These are phyloP conservation scores for Meles meles DNA, from an alignment of 2,113 vertebrate genomes.

Conservation along the genomic window DNA sequence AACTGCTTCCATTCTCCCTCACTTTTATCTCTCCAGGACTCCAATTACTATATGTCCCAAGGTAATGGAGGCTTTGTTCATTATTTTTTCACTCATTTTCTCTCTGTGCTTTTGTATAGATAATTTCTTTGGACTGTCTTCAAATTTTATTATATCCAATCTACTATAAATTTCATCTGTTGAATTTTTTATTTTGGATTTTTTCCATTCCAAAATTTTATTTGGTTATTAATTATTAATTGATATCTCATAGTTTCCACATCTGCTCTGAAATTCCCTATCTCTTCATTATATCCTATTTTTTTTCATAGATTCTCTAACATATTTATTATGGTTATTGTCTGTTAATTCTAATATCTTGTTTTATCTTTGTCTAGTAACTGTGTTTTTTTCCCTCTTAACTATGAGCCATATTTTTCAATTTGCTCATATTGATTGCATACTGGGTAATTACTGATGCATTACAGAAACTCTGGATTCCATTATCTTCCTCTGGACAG, in stretches of 20 bases:
- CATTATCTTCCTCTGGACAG: not conserved
- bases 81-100: not conserved
- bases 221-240: not conserved
- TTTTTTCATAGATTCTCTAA: slow-evolving; percentile 1
- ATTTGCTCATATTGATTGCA: not conserved
- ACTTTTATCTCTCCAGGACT: not conserved
- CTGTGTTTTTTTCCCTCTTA: not conserved
- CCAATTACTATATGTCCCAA: not conserved
- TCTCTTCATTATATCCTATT: not conserved
- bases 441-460: not conserved
- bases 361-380: not conserved
- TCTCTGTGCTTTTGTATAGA: not conserved
- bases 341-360: not conserved
- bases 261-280: not conserved
- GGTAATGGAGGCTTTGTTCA: not conserved
- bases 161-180: not conserved
- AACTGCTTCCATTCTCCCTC: not conserved
- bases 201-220: not conserved
- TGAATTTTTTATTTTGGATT: not conserved
- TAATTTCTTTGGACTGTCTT: not conserved
- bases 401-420: not conserved
- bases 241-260: not conserved
- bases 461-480: not conserved
- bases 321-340: not conserved
- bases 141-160: not conserved